Evolutionary conservation across 1,140 invertebrate species (phyloP), one percentile per base, ranked within the genome.

Genomic region (Nephotettix cincticeps): DNA sequence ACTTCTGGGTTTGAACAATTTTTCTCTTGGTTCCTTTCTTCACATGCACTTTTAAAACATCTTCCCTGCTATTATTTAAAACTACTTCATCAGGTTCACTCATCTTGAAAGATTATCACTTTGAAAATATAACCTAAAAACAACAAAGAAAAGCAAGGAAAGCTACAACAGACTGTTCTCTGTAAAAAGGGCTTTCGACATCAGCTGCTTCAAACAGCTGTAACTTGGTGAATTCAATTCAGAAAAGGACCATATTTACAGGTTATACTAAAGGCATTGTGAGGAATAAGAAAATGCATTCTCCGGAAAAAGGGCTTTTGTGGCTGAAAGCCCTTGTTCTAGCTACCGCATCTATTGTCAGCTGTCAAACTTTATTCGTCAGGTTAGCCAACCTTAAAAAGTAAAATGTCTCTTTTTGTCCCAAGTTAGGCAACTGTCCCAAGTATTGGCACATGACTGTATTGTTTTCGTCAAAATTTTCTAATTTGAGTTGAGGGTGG

Each of bases 171-270:
- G 36, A 68, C 27, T 43, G 64, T 68, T 68, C 66, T 68, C 66
- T 68, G 66, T 27, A 45, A 68, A 27, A 68, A 40, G 66, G 66
- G 66, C 66, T 45, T 68, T 17, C 23, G n/a, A 61, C 27, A 61
- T 56, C 9, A 61, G 25, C 4, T 54, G 4, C 4, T n/a, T 54
- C 3, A 54, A 54, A 54, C 47, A 54, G 4, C 47, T 54, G 47
- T n/a, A n/a, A n/a, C n/a, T 54, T 54, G 17, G 4, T 6, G 17
- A 3, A n/a, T n/a, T n/a, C 3, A 54, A 19, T 6, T 6, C 23
- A 25, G 4, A 54, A n/a, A 54, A n/a, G 19, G 23, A 54, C 3
- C 3, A 54, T 6, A 54, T 6, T 54, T n/a, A 54, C 47, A 54
- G 47, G n/a, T n/a, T 54, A 54, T 4, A 54, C 19, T 25, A 54